Evolutionary conservation across 2,113 vertebrate genomes (phyloP), one percentile per base, ranked within the genome.

Genomic region (Pholis gunnellus): DNA sequence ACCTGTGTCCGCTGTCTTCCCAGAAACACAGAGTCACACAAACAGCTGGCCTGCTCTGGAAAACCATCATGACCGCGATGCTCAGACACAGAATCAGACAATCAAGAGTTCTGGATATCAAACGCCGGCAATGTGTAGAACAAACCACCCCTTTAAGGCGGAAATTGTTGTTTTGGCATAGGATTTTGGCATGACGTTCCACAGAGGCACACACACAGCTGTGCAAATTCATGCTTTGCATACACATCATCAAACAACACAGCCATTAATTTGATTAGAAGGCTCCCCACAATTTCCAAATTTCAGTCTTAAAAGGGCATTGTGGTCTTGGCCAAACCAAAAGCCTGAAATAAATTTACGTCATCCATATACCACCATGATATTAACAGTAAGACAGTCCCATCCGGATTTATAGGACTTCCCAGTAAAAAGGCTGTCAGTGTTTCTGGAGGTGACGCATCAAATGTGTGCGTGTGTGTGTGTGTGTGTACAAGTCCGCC

Each of bases 1-100:
- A 95, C 94, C 94, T 94, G 94, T 90, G 92, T 91, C 86, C 81
- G 60, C 85, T 36, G 84, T 87, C 88, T 91, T 92, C 87, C 90
- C 92, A 92, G 89, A 94, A 92, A 86, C 72, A 59, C 85, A 67
- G 22, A 50, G 83, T 82, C 89, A 90, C 85, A 90, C 64, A 63
- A 78, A 71, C 87, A 89, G 87, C 91, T 88, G 85, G 83, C 67
- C 46, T 4, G 54, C 27, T 54, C 74, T 83, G 80, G 84, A 88
- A 92, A 85, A 90, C 63, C 50, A n/a, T 69, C 82, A 57, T 1
- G 25, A 56, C 48, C 59, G 14, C 44, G 38, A 61, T 44, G 52
- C 74, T 65, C 60, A 71, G 69, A 71, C 79, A 65, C 36, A 36
- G 18, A 87, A 72, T 88, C 68, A 74, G 81, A 78, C 81, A 78